Evolutionary conservation across 1,140 invertebrate species (phyloP).

Genomic region (Alviniconcha marisindica): DNA sequence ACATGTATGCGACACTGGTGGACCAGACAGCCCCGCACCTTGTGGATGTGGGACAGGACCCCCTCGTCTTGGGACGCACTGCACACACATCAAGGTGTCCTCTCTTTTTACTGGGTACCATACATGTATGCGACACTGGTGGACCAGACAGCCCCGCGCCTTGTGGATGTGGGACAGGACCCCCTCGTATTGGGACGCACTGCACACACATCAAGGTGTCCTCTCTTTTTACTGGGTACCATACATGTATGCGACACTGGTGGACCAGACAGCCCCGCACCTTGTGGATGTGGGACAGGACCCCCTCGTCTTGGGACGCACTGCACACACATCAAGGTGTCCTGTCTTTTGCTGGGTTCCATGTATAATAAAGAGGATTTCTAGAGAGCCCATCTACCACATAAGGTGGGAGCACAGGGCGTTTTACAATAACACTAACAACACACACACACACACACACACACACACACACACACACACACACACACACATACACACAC

Average conservation of each 20-base stretch:
- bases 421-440: background rate
- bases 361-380: too few species aligned
- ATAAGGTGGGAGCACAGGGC: too few species aligned
- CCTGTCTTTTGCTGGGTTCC: too few species aligned
- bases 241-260: slow-evolving; percentile 66
- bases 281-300: slow-evolving; percentile 44
- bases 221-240: too few species aligned
- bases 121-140: slow-evolving; percentile 66
- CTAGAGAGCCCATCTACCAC: too few species aligned
- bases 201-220: background rate
- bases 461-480: background rate
- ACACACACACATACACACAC: background rate
- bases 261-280: slow-evolving; percentile 65
- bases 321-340: background rate
- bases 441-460: background rate
- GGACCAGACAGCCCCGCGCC: slow-evolving; percentile 63
- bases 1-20: slow-evolving; percentile 66
- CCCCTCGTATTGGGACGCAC: slow-evolving; percentile 22
- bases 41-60: slow-evolving; percentile 40
- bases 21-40: slow-evolving; percentile 64
- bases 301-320: slow-evolving; percentile 25
- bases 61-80: slow-evolving; percentile 30
- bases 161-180: slow-evolving; percentile 45
- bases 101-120: too few species aligned
- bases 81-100: background rate